Conservation (phyloP, 1,140 invertebrate species). For the Schlechtendalia chinensis region DNA sequence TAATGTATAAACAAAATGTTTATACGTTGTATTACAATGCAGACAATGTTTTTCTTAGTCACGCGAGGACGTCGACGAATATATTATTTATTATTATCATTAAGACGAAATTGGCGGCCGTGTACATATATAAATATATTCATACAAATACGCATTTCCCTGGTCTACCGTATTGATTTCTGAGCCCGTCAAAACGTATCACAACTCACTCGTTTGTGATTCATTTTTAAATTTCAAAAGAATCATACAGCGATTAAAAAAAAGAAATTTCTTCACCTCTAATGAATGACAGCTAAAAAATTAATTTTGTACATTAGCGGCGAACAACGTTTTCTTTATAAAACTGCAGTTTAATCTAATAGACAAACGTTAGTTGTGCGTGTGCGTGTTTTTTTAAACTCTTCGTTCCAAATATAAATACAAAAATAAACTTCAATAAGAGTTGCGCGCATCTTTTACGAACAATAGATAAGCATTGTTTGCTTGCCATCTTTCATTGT, state of each 20-base stretch:
- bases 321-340: too few species aligned
- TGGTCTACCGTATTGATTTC: neutral
- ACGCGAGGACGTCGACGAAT: neutral
- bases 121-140: neutral
- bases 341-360: too few species aligned
- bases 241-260: too few species aligned
- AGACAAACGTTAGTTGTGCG: too few species aligned
- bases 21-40: slow-evolving; percentile 14
- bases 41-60: slow-evolving; percentile 17
- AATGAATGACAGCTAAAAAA: too few species aligned
- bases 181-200: too few species aligned
- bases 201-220: too few species aligned
- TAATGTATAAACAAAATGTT: slow-evolving; percentile 34
- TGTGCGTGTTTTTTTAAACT: too few species aligned
- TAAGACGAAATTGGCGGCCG: neutral
- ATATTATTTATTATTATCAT: slow-evolving; percentile 11
- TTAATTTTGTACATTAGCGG: too few species aligned
- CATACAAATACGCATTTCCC: neutral
- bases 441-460: neutral
- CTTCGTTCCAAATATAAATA: neutral
- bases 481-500: slow-evolving; percentile 6
- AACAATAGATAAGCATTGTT: neutral
- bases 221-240: too few species aligned
- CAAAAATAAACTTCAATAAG: neutral
- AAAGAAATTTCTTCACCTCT: too few species aligned